phyloP scores from a whole-genome alignment of 2,113 vertebrate species.

The Numenius arquata region DNA sequence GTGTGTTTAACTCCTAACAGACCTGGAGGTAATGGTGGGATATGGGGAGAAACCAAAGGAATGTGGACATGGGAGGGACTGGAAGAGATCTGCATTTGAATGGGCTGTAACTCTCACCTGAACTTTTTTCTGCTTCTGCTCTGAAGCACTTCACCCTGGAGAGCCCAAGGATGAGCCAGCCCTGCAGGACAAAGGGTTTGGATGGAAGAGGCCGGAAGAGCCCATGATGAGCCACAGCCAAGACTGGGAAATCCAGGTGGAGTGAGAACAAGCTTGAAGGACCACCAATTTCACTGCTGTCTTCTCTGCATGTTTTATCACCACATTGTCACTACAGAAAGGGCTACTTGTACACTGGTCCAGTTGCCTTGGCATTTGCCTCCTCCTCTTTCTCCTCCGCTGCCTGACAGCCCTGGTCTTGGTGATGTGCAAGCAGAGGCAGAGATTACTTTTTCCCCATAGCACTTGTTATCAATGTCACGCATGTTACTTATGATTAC shows the following conservation, averaged over 20 bases:
- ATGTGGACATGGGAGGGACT: background rate
- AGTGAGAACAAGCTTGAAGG: background rate
- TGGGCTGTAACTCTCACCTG: background rate
- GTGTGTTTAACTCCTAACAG: background rate
- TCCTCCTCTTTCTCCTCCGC: background rate
- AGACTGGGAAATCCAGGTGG: background rate
- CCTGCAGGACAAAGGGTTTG: background rate
- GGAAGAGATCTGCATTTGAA: background rate
- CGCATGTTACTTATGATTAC: no score
- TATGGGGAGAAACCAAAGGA: background rate
- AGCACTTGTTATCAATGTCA: background rate
- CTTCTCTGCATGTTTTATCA: background rate
- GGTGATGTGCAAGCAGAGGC: background rate
- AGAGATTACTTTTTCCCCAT: background rate
- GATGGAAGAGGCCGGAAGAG: background rate
- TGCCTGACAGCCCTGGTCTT: background rate
- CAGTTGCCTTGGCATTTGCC: background rate
- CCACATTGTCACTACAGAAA: background rate
- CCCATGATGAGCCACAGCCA: background rate
- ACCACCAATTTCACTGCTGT: background rate
- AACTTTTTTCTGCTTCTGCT: background rate
- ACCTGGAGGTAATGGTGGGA: background rate
- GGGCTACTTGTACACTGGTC: background rate
- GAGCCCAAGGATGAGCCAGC: background rate
- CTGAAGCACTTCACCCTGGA: background rate